phyloP scores from a whole-genome alignment of 2,113 vertebrate genomes.

The Clarias batrachus region DNA sequence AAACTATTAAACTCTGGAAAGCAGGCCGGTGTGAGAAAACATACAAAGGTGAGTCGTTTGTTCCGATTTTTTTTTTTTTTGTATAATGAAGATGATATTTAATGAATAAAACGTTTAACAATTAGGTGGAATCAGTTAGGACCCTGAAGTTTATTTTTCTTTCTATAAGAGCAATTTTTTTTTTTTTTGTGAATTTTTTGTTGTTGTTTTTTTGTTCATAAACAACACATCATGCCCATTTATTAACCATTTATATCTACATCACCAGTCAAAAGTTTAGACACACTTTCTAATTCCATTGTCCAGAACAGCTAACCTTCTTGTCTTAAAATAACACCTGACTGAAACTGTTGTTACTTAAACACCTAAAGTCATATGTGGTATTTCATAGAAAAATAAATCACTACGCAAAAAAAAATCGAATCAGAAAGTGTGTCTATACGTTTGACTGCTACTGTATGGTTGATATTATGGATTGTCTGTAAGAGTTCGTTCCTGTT shows the following conservation, averaged over 20 bases:
- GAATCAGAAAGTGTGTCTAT: no score
- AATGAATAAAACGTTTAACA: not conserved
- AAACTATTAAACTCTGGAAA: slow-evolving; percentile 97
- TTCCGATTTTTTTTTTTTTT: not conserved
- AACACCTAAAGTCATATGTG: no score
- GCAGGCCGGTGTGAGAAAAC: slow-evolving; percentile 93
- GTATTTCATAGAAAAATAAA: no score
- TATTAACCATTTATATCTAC: not conserved
- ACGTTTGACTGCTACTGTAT: no score
- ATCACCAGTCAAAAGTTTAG: no score
- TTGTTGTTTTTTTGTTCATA: not conserved
- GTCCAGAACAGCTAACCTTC: no score
- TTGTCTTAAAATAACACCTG: no score
- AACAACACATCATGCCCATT: not conserved
- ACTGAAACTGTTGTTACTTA: no score
- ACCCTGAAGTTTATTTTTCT: not conserved
- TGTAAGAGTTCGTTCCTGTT: not conserved
- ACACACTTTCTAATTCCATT: no score
- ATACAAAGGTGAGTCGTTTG: slow-evolving; percentile 76
- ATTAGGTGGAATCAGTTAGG: no score
- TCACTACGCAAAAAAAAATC: no score
- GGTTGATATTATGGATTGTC: not conserved
- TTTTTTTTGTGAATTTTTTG: not conserved
- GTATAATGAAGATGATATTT: not conserved
- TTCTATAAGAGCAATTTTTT: not conserved